Conservation (phyloP, 2,888 invertebrate species). For the Atethmia centrago region DNA sequence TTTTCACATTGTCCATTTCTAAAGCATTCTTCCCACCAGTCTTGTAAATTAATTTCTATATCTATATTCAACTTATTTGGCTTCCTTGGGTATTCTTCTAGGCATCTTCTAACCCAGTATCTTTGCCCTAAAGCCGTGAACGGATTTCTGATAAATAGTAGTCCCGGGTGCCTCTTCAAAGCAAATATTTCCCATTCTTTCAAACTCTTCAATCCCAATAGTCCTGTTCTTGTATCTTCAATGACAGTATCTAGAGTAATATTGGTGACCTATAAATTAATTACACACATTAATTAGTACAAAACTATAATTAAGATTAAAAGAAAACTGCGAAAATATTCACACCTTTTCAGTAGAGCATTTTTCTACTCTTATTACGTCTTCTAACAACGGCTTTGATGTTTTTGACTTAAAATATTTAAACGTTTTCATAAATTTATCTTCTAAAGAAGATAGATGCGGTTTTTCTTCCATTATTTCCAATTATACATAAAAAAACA, state of each 20-base stretch:
- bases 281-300: background rate
- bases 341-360: slow-evolving; percentile 34
- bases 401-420: slow-evolving; percentile 95
- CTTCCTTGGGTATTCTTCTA: slow-evolving; percentile 93
- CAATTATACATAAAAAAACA: background rate
- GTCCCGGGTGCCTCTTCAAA: slow-evolving; percentile 92
- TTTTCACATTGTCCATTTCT: slow-evolving; percentile 81
- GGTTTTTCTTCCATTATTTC: slow-evolving; percentile 58
- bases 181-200: slow-evolving; percentile 92
- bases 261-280: slow-evolving; percentile 51
- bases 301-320: background rate
- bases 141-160: slow-evolving; percentile 95
- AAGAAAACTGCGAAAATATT: background rate
- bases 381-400: slow-evolving; percentile 91
- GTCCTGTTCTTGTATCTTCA: slow-evolving; percentile 72
- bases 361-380: slow-evolving; percentile 91
- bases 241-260: slow-evolving; percentile 25
- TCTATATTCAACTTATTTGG: slow-evolving; percentile 94
- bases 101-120: slow-evolving; percentile 95
- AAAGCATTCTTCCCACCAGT: slow-evolving; percentile 92
- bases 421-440: slow-evolving; percentile 92
- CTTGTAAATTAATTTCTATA: slow-evolving; percentile 80
- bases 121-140: slow-evolving; percentile 94
- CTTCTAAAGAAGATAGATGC: slow-evolving; percentile 50
- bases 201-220: slow-evolving; percentile 75